These are phyloP conservation scores for Laupala kohalensis DNA, from an alignment of 1,140 invertebrate genomes.

Conservation along the genomic window DNA sequence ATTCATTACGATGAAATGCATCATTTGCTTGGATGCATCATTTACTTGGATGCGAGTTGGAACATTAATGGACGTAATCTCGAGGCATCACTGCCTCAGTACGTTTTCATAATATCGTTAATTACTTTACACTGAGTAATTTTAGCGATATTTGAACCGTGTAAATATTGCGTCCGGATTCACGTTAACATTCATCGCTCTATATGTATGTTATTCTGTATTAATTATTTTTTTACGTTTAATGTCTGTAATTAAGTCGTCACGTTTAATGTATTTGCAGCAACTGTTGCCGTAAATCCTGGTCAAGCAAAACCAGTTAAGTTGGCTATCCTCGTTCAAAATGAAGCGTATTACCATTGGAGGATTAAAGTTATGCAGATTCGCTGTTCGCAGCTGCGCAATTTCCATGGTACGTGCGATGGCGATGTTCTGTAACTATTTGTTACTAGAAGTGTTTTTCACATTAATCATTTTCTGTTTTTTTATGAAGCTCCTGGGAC, in stretches of 20 bases:
- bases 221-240: no score
- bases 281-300: conserved; percentile 26
- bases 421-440: no score
- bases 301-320: conserved; percentile 25
- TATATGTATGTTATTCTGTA: no score
- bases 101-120: no score
- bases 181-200: neutral
- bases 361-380: conserved; percentile 26
- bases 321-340: conserved; percentile 26
- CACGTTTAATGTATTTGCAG: conserved; percentile 23
- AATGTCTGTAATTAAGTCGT: no score
- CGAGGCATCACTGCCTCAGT: no score
- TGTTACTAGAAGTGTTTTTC: neutral
- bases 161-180: neutral
- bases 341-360: conserved; percentile 25
- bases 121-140: no score
- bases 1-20: no score
- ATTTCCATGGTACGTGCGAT: conserved; percentile 23
- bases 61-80: no score
- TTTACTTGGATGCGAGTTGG: no score
- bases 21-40: no score
- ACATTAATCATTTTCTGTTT: neutral
- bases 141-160: neutral
- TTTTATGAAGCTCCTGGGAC: conserved; percentile 3
- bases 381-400: conserved; percentile 22